Base-by-base conservation (phyloP, 2,888 invertebrate genomes). In the Therioaphis trifolii region DNA sequence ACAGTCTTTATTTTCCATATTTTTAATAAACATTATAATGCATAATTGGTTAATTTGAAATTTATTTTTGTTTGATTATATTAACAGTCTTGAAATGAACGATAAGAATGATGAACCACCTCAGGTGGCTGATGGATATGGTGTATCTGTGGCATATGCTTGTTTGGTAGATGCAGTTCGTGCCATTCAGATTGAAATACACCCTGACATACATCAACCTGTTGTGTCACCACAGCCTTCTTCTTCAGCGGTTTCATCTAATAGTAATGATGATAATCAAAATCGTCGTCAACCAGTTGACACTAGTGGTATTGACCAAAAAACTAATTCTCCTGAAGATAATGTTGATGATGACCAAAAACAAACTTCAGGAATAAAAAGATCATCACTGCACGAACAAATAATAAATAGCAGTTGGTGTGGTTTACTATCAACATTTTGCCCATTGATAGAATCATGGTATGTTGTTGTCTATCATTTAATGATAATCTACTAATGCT, bases 31-130 rank as follows among this genome's bases (percentile, higher is more conserved):
- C 7, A 5, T 35, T 35, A 35, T 35, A 35, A 35, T 35, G 7
- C 7, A 35, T 7, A 58, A 58, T 35, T 35, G 21, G 21, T 3
- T 18, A 15, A 55, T 35, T 77, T 18, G 40, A 68, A 35, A 24
- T 35, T 55, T 24, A 11, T 58, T 1, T 61, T 61, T 68, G 4
- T 43, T 21, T 43, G 14, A 68, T 14, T 63, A 1, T 7, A 21
- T 24, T n/a, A 52, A 79, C 88, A 96, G 97, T 88, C 91, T 99
- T 88, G 99, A 99, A 89, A 95, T 98, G 94, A 89, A 98, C 87
- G 99, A 99, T 88, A 96, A 98, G 88, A 92, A 94, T 24, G 99
- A 94, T 29, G 99, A 99, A 87, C 96, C 98, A 11, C 98, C 98
- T 0, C 89, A 92, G 15, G 95, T 99, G 86, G 96, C 96, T n/a